Evolutionary conservation across 2,797 vertebrate species (phyloP).

Genomic region (Pseudochirops corinnae): DNA sequence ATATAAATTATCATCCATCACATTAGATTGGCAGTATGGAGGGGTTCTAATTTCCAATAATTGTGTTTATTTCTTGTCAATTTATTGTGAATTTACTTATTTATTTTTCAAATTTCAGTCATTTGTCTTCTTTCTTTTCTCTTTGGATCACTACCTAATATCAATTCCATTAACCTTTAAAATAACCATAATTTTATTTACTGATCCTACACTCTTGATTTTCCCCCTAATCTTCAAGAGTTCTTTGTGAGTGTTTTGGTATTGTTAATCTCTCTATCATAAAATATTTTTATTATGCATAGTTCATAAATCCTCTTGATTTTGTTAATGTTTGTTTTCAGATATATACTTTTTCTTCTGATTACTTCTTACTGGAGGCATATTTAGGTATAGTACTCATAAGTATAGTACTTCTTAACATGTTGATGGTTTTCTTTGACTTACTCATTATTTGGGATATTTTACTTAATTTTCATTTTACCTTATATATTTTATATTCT

Average conservation of each 20-base stretch:
- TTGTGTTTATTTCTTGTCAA: neutral
- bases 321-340: neutral
- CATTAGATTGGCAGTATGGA: neutral
- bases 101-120: neutral
- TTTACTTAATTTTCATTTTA: neutral
- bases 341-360: too few species aligned
- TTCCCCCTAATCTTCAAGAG: neutral
- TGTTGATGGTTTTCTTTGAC: too few species aligned
- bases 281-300: neutral
- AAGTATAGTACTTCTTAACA: neutral
- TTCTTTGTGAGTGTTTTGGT: neutral
- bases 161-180: neutral
- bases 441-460: too few species aligned
- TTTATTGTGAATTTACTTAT: neutral
- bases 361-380: neutral
- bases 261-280: neutral
- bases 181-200: neutral
- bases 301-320: neutral
- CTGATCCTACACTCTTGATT: neutral
- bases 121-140: neutral
- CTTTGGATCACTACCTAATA: neutral
- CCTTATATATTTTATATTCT: neutral
- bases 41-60: neutral
- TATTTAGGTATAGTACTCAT: neutral
- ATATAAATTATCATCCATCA: neutral